Evolutionary conservation across 2,888 invertebrate species (phyloP), one percentile per base, ranked within the genome.

Genomic region (Tiliacea citrago): DNA sequence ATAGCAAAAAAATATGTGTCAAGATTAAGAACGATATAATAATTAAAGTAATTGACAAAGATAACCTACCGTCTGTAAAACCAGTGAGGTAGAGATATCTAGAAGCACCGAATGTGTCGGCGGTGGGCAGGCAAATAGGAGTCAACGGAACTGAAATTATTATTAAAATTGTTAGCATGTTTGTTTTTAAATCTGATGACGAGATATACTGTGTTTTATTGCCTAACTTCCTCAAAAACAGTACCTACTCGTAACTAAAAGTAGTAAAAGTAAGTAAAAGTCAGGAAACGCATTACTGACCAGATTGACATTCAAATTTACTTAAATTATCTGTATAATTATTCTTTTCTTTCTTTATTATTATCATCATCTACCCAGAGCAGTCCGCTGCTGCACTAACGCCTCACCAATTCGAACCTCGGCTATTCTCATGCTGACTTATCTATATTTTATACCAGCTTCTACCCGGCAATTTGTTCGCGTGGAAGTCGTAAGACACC

Each of bases 31-130:
- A 39, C 39, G 39, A 39, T 39, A 1, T 29, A 39, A 4, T 4
- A 16, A 6, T 0, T 21, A 60, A 13, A 6, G 1, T 21, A 60
- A 13, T 21, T 29, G 21, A 21, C 21, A 21, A n/a, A 39, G 39
- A 39, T 39, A 39, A 39, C 83, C 88, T 82, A 94, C 94, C 91
- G 53, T 94, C 94, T 0, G 92, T 93, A 74, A 84, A 94, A 35
- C 93, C 94, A 0, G 91, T 29, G 0, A 90, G 90, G 57, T 92
- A 94, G 0, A 94, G 84, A 7, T 91, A 63, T n/a, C 81, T 88
- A 0, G 90, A 88, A 0, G 89, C 80, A 24, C 91, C 91, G 24
- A 85, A 91, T 5, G 78, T 79, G 5, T 51, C 45, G 21, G 84
- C 65, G 1, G 68, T 60, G 0, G 92, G 91, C 88, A 91, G 88